These are phyloP conservation scores for Cantharis lateralis DNA, from an alignment of 2,888 invertebrate genomes.

Conservation along the genomic window DNA sequence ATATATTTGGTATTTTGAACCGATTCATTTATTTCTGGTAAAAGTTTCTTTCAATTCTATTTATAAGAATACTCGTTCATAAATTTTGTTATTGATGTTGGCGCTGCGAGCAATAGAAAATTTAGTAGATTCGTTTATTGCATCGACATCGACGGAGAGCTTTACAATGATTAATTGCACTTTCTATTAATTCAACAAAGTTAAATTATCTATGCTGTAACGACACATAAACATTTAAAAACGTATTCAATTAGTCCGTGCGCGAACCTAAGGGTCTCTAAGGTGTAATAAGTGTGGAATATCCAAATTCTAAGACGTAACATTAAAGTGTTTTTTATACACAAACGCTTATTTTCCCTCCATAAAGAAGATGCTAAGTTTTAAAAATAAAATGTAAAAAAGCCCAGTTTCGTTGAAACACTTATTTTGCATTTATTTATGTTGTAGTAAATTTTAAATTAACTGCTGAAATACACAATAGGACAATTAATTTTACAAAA, in stretches of 20 bases:
- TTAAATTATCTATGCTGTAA: not conserved
- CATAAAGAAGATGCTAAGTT: not conserved
- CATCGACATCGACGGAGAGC: not conserved
- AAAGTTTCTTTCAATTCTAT: not conserved
- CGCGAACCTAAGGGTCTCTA: not conserved
- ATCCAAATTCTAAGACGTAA: not conserved
- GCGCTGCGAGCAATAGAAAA: not conserved
- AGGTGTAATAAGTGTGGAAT: not conserved
- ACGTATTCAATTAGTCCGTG: not conserved
- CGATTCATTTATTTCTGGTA: not conserved
- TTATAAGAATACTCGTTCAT: not conserved
- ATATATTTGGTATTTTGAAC: not conserved
- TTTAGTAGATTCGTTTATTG: not conserved
- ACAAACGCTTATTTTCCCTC: not conserved
- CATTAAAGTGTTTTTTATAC: not conserved
- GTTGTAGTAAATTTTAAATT: not conserved
- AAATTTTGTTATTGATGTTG: not conserved
- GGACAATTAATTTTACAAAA: not conserved
- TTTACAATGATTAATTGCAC: not conserved
- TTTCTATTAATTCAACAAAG: not conserved
- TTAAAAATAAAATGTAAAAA: not conserved
- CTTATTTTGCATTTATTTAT: not conserved
- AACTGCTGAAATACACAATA: not conserved
- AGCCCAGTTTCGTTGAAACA: not conserved
- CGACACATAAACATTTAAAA: not conserved